Conservation (phyloP, 2,113 vertebrate species). For the Pelusios castaneus region DNA sequence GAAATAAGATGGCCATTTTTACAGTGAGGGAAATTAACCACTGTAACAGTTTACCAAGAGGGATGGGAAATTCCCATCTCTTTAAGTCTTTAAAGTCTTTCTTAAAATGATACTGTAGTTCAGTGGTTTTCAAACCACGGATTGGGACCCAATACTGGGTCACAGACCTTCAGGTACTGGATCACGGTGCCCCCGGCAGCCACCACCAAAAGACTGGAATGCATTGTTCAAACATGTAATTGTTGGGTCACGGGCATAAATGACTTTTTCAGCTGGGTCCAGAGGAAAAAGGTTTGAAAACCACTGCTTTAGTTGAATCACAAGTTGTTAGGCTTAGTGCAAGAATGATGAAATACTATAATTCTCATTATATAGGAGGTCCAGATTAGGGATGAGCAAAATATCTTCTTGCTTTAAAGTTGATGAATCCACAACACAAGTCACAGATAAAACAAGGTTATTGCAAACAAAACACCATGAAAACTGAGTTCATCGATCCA, state of each 20-base stretch:
- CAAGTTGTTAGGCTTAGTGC: neutral
- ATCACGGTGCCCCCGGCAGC: too few species aligned
- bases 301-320: neutral
- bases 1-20: neutral
- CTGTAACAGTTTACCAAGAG: neutral
- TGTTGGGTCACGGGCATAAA: too few species aligned
- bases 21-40: neutral
- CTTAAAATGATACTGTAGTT: neutral
- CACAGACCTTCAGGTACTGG: too few species aligned
- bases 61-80: neutral
- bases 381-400: neutral
- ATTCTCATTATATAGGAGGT: neutral
- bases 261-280: too few species aligned
- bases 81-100: neutral
- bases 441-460: neutral
- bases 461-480: neutral
- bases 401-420: neutral
- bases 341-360: neutral
- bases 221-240: too few species aligned
- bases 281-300: too few species aligned
- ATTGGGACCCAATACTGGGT: too few species aligned
- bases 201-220: too few species aligned
- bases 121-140: too few species aligned
- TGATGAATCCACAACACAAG: neutral
- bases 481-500: neutral